These are phyloP conservation scores for Trichacis sp. DNA, from an alignment of 2,888 invertebrate species.

Conservation along the genomic window DNA sequence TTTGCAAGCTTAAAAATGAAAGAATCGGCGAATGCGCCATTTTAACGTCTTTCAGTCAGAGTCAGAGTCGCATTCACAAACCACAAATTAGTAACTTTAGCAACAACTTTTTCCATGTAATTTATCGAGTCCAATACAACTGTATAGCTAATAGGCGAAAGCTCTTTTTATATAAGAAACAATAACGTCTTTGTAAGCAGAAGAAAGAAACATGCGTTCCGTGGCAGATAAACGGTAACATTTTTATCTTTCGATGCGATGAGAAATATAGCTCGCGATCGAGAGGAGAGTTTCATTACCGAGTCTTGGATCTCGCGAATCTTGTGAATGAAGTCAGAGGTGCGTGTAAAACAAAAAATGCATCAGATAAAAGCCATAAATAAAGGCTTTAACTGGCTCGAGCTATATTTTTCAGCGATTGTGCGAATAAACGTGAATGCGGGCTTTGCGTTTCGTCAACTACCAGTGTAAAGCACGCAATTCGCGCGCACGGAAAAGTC, in stretches of 20 bases:
- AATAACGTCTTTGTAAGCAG: too few species aligned
- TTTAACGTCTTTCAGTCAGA: too few species aligned
- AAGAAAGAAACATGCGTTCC: too few species aligned
- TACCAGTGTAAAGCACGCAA: not conserved
- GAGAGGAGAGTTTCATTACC: not conserved
- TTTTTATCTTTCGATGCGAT: not conserved
- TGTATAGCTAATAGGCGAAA: too few species aligned
- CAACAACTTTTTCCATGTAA: too few species aligned
- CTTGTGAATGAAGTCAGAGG: constrained; percentile 1
- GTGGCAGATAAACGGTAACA: not conserved
- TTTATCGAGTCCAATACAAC: too few species aligned
- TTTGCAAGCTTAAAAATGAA: too few species aligned
- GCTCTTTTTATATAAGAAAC: too few species aligned
- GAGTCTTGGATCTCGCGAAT: not conserved
- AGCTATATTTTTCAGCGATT: constrained; percentile 9
- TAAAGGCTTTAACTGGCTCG: not conserved
- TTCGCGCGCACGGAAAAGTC: not conserved
- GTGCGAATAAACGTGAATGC: constrained; percentile 11
- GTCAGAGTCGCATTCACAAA: too few species aligned
- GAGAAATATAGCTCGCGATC: not conserved
- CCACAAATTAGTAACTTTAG: too few species aligned
- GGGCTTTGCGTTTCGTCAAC: constrained; percentile 12
- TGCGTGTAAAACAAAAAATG: not conserved
- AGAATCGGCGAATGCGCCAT: too few species aligned
- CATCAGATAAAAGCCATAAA: not conserved